Conservation (phyloP, 2,888 invertebrate species). For the Microctonus brassicae region DNA sequence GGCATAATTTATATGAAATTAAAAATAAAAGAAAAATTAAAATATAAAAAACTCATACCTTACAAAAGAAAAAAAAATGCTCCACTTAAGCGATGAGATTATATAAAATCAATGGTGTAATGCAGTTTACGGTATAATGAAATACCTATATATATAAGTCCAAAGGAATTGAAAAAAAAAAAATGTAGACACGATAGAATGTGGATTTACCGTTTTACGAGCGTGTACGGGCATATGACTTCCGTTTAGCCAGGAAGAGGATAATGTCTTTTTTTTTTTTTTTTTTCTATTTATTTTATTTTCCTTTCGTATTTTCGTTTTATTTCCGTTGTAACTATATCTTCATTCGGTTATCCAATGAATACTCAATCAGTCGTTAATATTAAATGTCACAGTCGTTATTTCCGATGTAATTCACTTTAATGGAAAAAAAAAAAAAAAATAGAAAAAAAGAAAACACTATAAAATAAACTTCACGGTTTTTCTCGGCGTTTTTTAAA, state of each 20-base stretch:
- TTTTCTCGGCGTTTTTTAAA: background rate
- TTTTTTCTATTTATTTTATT: background rate
- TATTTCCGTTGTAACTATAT: slow-evolving; percentile 39
- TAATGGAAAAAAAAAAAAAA: background rate
- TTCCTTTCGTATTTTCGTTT: slow-evolving; percentile 30
- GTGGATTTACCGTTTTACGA: slow-evolving; percentile 66
- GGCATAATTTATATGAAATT: background rate
- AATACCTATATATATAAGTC: background rate
- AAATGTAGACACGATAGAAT: background rate
- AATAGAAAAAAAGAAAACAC: background rate
- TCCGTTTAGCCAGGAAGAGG: slow-evolving; percentile 51
- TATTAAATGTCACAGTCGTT: background rate
- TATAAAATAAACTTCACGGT: background rate
- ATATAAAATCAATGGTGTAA: background rate
- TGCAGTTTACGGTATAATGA: too few relatives aligned
- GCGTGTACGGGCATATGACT: slow-evolving; percentile 68
- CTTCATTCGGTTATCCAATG: slow-evolving; percentile 42
- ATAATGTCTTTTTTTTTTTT: slow-evolving; percentile 32
- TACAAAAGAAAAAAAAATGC: background rate
- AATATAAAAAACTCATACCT: background rate
- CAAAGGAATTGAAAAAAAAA: background rate
- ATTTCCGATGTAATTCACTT: background rate
- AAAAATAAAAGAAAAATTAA: background rate
- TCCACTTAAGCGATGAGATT: background rate
- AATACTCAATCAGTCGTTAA: slow-evolving; percentile 42